Evolutionary conservation across 2,888 invertebrate species (phyloP).

Genomic region (Agrypnus murinus): DNA sequence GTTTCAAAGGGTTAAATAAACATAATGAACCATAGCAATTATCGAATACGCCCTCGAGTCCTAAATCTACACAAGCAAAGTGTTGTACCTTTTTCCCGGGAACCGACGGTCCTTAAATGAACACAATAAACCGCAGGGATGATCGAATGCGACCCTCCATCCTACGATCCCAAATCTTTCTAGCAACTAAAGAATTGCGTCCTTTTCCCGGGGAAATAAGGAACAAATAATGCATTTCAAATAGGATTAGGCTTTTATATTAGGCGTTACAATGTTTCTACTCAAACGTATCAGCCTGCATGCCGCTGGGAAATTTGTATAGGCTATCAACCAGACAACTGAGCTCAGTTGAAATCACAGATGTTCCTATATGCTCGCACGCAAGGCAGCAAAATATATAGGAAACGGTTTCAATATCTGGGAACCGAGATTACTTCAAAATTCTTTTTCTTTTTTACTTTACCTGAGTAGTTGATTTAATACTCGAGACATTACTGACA

Average conservation of each 20-base stretch:
- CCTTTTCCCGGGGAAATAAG: conserved; percentile 39
- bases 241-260: conserved; percentile 53
- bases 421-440: background rate
- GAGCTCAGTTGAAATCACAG: conserved; percentile 54
- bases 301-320: conserved; percentile 59
- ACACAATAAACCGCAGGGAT: conserved; percentile 37
- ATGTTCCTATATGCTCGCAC: conserved; percentile 35
- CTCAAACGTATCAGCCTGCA: conserved; percentile 57
- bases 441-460: no score
- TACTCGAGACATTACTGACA: no score
- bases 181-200: conserved; percentile 36
- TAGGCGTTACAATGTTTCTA: conserved; percentile 55
- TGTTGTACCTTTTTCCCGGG: conserved; percentile 24
- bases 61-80: conserved; percentile 28
- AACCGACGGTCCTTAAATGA: conserved; percentile 29
- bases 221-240: conserved; percentile 49
- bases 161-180: conserved; percentile 25
- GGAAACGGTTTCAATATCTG: conserved; percentile 1
- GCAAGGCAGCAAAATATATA: background rate
- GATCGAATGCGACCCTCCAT: conserved; percentile 30
- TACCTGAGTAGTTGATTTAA: no score
- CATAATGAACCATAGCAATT: conserved; percentile 31
- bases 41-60: conserved; percentile 20
- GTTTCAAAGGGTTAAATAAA: conserved; percentile 27
- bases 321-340: conserved; percentile 56